Base-by-base conservation (phyloP, 1,140 invertebrate species). In the Heliothis virescens region DNA sequence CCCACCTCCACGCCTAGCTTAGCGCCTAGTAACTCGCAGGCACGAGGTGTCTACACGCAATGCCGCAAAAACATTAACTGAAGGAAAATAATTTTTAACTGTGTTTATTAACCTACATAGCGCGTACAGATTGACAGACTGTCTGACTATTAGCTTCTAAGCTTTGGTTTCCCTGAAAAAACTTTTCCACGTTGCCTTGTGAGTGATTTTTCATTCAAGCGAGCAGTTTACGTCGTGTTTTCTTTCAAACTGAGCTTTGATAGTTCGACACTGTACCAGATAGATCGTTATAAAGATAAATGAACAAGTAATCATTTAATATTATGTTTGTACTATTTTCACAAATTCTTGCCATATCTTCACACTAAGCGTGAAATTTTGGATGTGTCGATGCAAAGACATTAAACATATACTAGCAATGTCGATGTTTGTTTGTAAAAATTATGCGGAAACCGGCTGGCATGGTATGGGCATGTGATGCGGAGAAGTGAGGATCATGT, bases 1-100 rank as follows among this genome's bases (percentile, higher is more conserved):
- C 91, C 89, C 90, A 88, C 91, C 90, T 88, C 90, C 90, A 86
- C 87, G 85, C 87, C 86, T 88, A 84, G 86, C 89, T 86, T 84
- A 89, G 86, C 87, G 87, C 89, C 91, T 91, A 83, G 87, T 91
- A 89, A 86, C 89, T 89, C 83, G 85, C 83, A 53, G 67, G 83
- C 85, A 80, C 81, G 82, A 89, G 85, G 86, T 86, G 87, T 89
- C 87, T 88, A 89, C 91, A 92, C 90, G 91, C 91, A 90, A 91
- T 85, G 83, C 81, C 83, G 83, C 80, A 86, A 83, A 81, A 88
- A 90, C 74, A 76, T 87, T 88, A 85, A 84, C 85, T 85, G 84
- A 86, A 85, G 86, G 85, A 88, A 90, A 89, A 86, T 85, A 83
- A 85, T 78, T 86, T 81, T 83, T 86, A 86, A 81, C 83, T 81